Base-by-base conservation (phyloP, 2,797 vertebrate genomes). In the Schizopygopsis pylzovi region DNA sequence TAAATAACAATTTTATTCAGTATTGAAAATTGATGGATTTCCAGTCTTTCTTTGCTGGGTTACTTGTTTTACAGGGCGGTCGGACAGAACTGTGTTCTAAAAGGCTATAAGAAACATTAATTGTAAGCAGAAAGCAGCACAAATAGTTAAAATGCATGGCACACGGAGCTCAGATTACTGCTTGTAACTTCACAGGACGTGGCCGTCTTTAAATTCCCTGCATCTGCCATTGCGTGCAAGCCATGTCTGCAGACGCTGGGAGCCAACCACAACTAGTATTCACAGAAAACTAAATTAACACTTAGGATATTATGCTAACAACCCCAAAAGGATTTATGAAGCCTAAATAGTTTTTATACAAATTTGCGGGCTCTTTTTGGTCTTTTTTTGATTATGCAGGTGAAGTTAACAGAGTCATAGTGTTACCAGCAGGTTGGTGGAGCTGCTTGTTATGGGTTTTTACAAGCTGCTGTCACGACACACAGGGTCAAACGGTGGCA, bases 321-420 rank as follows among this genome's bases (percentile, higher is more conserved):
- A 90, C 85, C 87, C 63, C 86, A 88, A 85, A 85, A 83, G 88
- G 91, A 90, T 94, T 95, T 93, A 94, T 88, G 86, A 91, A 89
- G 77, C 86, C 86, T 86, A 92, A 94, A 94, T 92, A 93, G 90
- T 86, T 90, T 89, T 83, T 89, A 67, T 59, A 91, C 93, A 93
- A 92, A 93, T 93, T 92, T 95, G 92, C 67, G 86, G 92, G 87
- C 84, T 90, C 85, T 90, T 87, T 90, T 89, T 92, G 88, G 85
- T 88, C 82, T 90, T 85, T 85, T 89, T 94, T 89, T 93, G 92
- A 94, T 94, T 94, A 92, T 87, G 84, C 93, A 94, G 95, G 94
- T 94, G 92, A 94, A 89, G 89, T 91, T 94, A 92, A 93, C 88
- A 89, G 90, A 92, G 92, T 90, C 90, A 91, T 85, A 89, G 91